phyloP scores from a whole-genome alignment of 1,140 invertebrate genomes.

The Drosophila pachea region DNA sequence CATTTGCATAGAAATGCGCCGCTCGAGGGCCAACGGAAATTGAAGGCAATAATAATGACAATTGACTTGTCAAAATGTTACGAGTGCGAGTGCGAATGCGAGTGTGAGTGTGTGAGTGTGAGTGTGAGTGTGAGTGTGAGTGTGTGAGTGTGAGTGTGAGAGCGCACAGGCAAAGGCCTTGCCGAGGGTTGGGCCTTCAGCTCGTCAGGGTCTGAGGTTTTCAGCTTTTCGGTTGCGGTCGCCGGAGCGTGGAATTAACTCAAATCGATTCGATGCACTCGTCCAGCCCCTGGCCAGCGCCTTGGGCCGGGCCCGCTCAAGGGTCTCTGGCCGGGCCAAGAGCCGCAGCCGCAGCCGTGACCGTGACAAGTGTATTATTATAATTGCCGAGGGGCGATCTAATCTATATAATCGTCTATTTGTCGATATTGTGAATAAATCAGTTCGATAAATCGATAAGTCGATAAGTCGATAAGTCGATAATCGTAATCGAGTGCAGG shows the following conservation, averaged over 20 bases:
- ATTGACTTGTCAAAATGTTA: constrained; percentile 48
- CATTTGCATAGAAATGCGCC: constrained; percentile 36
- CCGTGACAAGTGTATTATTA: constrained; percentile 5
- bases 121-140: background rate
- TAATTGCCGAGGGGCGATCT: background rate
- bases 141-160: background rate
- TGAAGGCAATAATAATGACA: constrained; percentile 41
- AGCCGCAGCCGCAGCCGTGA: background rate
- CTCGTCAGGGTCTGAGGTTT: constrained; percentile 11
- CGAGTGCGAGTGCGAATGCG: constrained; percentile 8
- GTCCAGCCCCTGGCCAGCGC: constrained; percentile 13
- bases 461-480: too few species aligned
- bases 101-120: background rate
- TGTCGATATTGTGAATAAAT: too few species aligned
- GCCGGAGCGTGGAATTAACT: constrained; percentile 42
- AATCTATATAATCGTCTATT: background rate
- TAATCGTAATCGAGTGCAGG: too few species aligned
- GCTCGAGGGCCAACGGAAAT: constrained; percentile 30
- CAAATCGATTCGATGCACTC: constrained; percentile 43
- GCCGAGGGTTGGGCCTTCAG: constrained; percentile 25
- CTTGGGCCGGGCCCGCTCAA: constrained; percentile 12
- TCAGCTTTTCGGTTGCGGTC: constrained; percentile 26
- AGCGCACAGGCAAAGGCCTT: too few species aligned
- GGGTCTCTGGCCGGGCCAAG: background rate
- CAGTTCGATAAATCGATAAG: background rate